Evolutionary conservation across 2,888 invertebrate species (phyloP).

Genomic region (Neoitamus cyanurus): DNA sequence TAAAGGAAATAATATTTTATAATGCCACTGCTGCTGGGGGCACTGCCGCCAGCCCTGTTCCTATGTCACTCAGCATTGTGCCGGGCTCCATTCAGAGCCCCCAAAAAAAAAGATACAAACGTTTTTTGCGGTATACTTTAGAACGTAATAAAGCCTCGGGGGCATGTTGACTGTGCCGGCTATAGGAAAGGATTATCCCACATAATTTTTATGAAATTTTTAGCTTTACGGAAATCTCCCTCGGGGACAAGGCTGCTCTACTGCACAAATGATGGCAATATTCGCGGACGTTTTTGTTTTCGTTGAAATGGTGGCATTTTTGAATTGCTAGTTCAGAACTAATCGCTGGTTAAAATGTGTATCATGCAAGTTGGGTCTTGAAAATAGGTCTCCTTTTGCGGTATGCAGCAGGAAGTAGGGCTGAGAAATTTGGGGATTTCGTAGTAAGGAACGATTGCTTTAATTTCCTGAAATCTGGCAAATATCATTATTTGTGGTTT

Average conservation of each 20-base stretch:
- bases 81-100: not conserved
- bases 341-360: not conserved
- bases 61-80: not conserved
- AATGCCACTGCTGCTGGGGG: not conserved
- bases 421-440: too few relatives aligned
- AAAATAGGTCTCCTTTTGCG: not conserved
- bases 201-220: slow-evolving; percentile 1
- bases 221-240: not conserved
- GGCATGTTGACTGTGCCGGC: not conserved
- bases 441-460: too few relatives aligned
- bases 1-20: slow-evolving; percentile 1
- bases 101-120: not conserved
- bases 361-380: not conserved
- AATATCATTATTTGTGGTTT: too few relatives aligned
- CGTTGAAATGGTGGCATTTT: not conserved
- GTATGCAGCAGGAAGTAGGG: not conserved
- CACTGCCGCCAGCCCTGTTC: not conserved
- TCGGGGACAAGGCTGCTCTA: not conserved
- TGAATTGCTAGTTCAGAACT: not conserved
- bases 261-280: not conserved
- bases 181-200: slow-evolving; percentile 9
- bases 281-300: not conserved
- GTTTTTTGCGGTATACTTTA: not conserved
- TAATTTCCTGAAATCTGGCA: too few relatives aligned
- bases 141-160: not conserved